Conservation (phyloP, 2,113 vertebrate species). For the Ifrita kowaldi region DNA sequence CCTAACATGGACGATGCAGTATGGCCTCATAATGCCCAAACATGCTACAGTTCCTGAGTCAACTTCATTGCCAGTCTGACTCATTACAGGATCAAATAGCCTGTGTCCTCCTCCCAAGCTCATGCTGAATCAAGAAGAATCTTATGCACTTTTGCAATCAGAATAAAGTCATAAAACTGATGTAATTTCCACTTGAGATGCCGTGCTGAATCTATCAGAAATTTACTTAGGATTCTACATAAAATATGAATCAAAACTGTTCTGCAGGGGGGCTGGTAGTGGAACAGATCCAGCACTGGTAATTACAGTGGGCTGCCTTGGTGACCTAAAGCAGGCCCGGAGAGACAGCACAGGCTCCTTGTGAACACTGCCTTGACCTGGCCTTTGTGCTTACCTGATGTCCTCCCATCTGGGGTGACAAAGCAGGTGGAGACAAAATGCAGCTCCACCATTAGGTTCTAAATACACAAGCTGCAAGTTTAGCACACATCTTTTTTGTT, state of each 20-base stretch:
- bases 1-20: neutral
- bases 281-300: neutral
- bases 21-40: neutral
- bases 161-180: neutral
- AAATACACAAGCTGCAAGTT: neutral
- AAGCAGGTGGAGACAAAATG: neutral
- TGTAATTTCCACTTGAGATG: neutral
- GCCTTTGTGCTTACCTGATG: neutral
- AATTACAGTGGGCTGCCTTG: neutral
- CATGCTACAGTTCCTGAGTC: neutral
- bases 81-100: neutral
- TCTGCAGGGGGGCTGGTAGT: neutral
- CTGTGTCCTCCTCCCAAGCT: neutral
- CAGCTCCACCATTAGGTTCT: neutral
- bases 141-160: neutral
- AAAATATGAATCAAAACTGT: neutral
- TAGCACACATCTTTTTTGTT: accelerated
- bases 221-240: neutral
- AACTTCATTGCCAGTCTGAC: neutral
- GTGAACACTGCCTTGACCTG: neutral
- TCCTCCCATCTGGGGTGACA: neutral
- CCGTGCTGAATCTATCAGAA: neutral
- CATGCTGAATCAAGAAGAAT: neutral
- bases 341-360: neutral
- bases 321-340: neutral